Evolutionary conservation across 2,113 vertebrate species (phyloP), one percentile per base, ranked within the genome.

Genomic region (Tenrec ecaudatus): DNA sequence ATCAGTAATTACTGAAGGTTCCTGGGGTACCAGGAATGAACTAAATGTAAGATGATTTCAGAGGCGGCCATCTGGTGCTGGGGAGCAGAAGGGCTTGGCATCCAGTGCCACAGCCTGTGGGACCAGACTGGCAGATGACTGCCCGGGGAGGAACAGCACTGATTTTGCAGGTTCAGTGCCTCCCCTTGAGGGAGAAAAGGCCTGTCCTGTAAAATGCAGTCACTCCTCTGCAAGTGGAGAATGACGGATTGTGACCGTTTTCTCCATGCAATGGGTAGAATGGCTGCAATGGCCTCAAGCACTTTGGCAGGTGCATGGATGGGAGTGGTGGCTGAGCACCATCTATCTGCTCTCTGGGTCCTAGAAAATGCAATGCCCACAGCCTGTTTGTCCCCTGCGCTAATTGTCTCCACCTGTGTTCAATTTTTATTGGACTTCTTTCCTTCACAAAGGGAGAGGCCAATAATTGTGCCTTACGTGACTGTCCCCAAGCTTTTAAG

Each of bases 1-100:
- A 58, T 38, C 86, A 71, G 77, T 95, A 78, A 92, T 96, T 95
- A 95, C 83, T 27, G 43, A 73, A 77, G 23, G 36, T 78, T 94
- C 92, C 86, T 92, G 89, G 93, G 81, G 82, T 95, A 14, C 62
- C 53, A 88, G 64, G 69, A 88, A 88, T 82, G 76, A 93, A 77
- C 12, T 62, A 31, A 60, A 33, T 90, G 90, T 90, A 95, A 90
- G 58, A 79, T 92, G 94, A 88, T 36, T 57, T 88, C 4, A 14
- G 73, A 90, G 12, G 77, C 62, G 22, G 29, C 94, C 95, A 92
- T 93, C 88, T 96, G 95, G 86, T 94, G 8, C 68, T 33, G 31
- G 86, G 81, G 40, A 60, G 3, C 40, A 38, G 80, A 73, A 62
- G 27, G 43, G 19, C 20, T 29, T 84, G 19, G 68, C 38, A 76